Percentiles rank a stretch among this genome's conserved stretches.
Conservation (phyloP, 92 coral and sea anemone genomes). For the Diadumene lineata region DNA sequence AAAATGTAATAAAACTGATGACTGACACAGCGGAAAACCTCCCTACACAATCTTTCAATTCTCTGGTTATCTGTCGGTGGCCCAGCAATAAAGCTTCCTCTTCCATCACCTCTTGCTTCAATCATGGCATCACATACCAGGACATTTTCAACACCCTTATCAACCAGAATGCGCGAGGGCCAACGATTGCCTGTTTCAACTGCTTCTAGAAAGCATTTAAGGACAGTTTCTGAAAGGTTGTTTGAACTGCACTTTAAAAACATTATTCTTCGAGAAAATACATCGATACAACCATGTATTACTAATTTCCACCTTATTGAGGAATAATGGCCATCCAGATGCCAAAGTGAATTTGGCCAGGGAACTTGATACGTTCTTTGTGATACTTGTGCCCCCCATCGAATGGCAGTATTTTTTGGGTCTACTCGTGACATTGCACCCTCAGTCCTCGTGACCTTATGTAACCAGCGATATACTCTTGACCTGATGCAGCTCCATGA, state of each 20-base stretch:
- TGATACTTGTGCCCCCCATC: conserved; percentile 36
- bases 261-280: conserved; percentile 46
- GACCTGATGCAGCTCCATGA: conserved; percentile 32
- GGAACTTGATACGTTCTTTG: conserved; percentile 41
- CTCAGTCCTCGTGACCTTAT: conserved; percentile 27
- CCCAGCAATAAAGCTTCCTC: conserved; percentile 67
- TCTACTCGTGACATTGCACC: conserved; percentile 34
- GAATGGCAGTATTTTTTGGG: conserved; percentile 32
- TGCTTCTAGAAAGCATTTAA: conserved; percentile 39
- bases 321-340: conserved; percentile 48
- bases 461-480: conserved; percentile 33
- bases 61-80: conserved; percentile 67
- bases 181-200: conserved; percentile 47
- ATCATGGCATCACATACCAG: conserved; percentile 55
- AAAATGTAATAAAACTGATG: conserved; percentile 55
- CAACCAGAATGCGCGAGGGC: conserved; percentile 64
- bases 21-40: conserved; percentile 62
- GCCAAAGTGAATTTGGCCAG: conserved; percentile 47
- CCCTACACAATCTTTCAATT: conserved; percentile 61
- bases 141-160: conserved; percentile 50
- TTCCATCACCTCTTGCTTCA: conserved; percentile 48
- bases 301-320: conserved; percentile 43
- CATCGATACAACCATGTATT: conserved; percentile 47
- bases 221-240: conserved; percentile 43
- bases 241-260: conserved; percentile 34